A percentile compares a stretch with the other conserved stretches of the same genome.
phyloP scores from a whole-genome alignment of 1,140 invertebrate genomes.

The Platyscapa corneri region DNA sequence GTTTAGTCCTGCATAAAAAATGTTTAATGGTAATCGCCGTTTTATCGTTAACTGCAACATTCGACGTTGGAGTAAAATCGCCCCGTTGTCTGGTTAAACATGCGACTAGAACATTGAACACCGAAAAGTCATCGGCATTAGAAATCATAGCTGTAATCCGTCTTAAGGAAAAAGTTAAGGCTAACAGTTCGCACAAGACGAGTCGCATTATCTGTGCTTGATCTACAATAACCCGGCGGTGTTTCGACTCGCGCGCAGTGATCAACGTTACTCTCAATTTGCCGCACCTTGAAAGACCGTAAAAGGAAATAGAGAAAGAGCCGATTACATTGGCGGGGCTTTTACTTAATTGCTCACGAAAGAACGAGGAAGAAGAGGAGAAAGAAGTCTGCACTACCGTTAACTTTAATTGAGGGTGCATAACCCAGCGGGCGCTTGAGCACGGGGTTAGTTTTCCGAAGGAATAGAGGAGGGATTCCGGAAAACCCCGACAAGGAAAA shows the following conservation, averaged over 20 bases:
- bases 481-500: no score
- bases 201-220: neutral
- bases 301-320: slow-evolving; percentile 4
- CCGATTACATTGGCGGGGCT: slow-evolving; percentile 34
- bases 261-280: slow-evolving; percentile 34
- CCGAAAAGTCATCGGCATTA: no score
- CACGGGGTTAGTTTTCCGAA: slow-evolving; percentile 45
- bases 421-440: slow-evolving; percentile 30
- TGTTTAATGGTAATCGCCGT: no score
- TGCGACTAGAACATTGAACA: no score
- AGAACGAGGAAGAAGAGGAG: slow-evolving; percentile 40
- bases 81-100: no score
- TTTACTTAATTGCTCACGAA: slow-evolving; percentile 53
- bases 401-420: slow-evolving; percentile 51
- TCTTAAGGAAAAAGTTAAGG: neutral
- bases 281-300: neutral
- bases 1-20: no score
- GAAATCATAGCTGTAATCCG: no score
- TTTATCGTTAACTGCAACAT: no score
- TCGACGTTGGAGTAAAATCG: no score
- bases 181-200: neutral
- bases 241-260: neutral
- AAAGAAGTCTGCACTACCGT: slow-evolving; percentile 25
- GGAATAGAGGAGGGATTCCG: neutral
- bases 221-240: neutral